phyloP scores from a whole-genome alignment of 2,113 vertebrate genomes.

The Lampris megalopsis region DNA sequence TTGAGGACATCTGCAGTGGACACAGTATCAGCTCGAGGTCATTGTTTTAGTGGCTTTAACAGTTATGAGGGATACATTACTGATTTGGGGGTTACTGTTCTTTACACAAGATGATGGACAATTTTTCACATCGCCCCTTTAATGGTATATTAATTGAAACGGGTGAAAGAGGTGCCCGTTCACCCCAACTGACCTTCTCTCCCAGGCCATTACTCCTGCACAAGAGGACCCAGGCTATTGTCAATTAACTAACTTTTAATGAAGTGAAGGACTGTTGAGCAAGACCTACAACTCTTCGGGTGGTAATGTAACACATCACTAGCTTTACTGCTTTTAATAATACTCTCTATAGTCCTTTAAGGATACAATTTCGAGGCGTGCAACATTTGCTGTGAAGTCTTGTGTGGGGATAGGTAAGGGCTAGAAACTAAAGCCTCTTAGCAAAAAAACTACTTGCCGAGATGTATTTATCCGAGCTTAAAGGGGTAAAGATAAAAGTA shows the following conservation, averaged over 20 bases:
- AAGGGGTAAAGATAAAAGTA: no score
- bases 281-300: constrained; percentile 77
- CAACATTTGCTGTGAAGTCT: constrained; percentile 34
- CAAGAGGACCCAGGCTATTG: constrained; percentile 72
- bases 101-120: constrained; percentile 4
- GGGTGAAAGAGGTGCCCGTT: constrained; percentile 62
- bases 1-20: constrained; percentile 4
- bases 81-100: neutral
- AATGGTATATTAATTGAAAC: constrained; percentile 62
- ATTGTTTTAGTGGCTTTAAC: neutral
- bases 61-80: neutral
- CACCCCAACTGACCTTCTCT: constrained; percentile 71
- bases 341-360: constrained; percentile 47
- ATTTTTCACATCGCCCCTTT: constrained; percentile 25
- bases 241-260: constrained; percentile 81
- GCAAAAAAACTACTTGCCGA: no score
- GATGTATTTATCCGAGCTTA: no score
- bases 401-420: constrained; percentile 13
- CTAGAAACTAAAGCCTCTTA: neutral
- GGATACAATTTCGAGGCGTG: constrained; percentile 47
- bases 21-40: neutral
- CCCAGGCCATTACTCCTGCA: constrained; percentile 73
- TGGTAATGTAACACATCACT: constrained; percentile 72
- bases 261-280: constrained; percentile 78
- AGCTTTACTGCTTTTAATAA: constrained; percentile 72